These are phyloP conservation scores for Eira barbara DNA, from an alignment of 2,113 vertebrate genomes.

Conservation along the genomic window DNA sequence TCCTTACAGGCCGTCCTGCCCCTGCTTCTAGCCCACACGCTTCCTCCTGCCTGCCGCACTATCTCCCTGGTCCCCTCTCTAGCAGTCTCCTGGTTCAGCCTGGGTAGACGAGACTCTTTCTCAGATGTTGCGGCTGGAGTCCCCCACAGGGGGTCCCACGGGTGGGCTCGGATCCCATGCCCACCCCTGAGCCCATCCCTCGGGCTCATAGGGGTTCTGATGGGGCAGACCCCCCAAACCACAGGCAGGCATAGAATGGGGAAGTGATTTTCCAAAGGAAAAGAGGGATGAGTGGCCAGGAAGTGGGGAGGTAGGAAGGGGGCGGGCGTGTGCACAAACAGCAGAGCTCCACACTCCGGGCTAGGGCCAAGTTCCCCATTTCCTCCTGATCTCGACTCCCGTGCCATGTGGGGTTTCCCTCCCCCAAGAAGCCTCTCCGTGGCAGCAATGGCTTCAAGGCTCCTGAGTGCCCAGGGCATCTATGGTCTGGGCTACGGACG, in stretches of 20 bases:
- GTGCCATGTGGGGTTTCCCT: not conserved
- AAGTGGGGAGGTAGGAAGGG: not conserved
- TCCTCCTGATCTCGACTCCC: not conserved
- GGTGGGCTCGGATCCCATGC: not conserved
- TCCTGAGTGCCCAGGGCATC: not conserved
- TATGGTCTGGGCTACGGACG: rapidly evolving
- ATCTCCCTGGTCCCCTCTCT: not conserved
- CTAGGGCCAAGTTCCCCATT: not conserved
- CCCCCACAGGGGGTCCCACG: no score
- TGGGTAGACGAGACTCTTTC: not conserved
- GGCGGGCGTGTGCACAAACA: not conserved
- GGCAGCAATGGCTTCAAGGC: rapidly evolving
- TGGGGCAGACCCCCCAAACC: not conserved
- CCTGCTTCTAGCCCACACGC: not conserved
- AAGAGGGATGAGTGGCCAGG: not conserved
- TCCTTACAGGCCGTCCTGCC: not conserved
- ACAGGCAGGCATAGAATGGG: not conserved
- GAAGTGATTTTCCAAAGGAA: not conserved
- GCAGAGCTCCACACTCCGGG: not conserved
- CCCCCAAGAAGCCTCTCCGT: not conserved
- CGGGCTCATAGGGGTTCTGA: not conserved
- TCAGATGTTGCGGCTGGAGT: not conserved
- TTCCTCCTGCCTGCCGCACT: not conserved
- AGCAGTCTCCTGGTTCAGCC: not conserved
- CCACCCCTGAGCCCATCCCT: not conserved